Base-by-base conservation (phyloP, 2,888 invertebrate genomes). In the Andrena bucephala region DNA sequence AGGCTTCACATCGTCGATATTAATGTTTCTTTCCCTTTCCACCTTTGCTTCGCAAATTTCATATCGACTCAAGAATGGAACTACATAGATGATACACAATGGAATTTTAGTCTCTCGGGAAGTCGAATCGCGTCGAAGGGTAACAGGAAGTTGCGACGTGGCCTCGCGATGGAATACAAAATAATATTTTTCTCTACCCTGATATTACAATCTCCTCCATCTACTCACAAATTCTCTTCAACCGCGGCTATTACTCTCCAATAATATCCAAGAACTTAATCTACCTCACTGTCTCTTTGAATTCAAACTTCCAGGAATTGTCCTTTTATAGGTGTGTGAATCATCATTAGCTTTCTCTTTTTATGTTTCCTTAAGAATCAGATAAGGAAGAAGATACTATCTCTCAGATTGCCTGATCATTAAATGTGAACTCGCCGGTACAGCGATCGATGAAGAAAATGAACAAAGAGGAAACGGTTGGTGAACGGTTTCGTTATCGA, bases 81-180 rank as follows among this genome's bases (percentile, higher is more conserved):
- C 8, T 67, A n/a, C 33, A 27, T 33, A 27, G 65, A 66, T 67
- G 60, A 70, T 79, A 62, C 69, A 70, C 65, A 70, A 27, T n/a
- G 27, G 33, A 71, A 67, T 67, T 36, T 67, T 54, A 57, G 20
- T 67, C 20, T 71, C 33, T 20, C 50, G 48, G 20, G 24, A 79
- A 66, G 8, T 59, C 24, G 10, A 78, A 65, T 70, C 50, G 57
- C 57, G 29, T 57, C 60, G 63, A 62, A 71, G 54, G 29, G 54
- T 81, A 72, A 57, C 57, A 54, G 29, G 66, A 67, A 63, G 29
- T 81, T 81, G 50, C 50, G 54, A 29, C n/a, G 69, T 57, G 62
- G 57, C 54, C 52, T 63, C 54, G 16, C 50, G 3, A 8, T 62
- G 13, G 42, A 42, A 13, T 42, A 68, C 48, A 57, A 29, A 80